Percentiles rank a stretch among this genome's conserved stretches.
phyloP scores from a whole-genome alignment of 2,113 vertebrate species.

The Monarcha castaneiventris region DNA sequence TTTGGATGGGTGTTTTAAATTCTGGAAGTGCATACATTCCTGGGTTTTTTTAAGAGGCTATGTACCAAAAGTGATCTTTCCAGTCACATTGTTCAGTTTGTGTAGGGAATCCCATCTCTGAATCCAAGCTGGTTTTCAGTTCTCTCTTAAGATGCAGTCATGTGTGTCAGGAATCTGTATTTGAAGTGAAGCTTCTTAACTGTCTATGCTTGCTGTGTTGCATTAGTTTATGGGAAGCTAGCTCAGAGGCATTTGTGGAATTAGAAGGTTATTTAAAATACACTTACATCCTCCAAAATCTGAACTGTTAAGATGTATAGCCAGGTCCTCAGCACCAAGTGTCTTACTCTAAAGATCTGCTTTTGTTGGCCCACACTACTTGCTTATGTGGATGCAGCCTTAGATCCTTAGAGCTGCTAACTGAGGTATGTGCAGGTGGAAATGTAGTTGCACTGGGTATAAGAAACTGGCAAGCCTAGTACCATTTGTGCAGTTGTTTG shows the following conservation, averaged over 20 bases:
- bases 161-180: background rate
- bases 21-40: background rate
- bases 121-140: background rate
- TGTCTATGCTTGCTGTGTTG: background rate
- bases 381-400: background rate
- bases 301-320: background rate
- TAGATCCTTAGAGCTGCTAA: background rate
- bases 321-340: background rate
- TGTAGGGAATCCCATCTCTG: background rate
- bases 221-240: background rate
- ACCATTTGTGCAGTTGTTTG: background rate
- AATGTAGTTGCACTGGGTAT: background rate
- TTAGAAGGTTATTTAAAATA: background rate
- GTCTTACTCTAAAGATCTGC: background rate
- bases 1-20: background rate
- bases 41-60: background rate
- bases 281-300: background rate
- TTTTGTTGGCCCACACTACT: background rate
- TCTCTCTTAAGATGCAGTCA: background rate
- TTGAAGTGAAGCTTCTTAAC: background rate
- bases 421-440: background rate
- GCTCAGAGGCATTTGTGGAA: background rate
- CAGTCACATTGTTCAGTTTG: background rate
- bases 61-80: background rate
- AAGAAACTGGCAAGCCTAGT: background rate